A percentile compares a stretch with the other conserved stretches of the same genome.
Evolutionary conservation across 2,113 vertebrate species (phyloP).

Genomic region (Cynopterus brachyotis): DNA sequence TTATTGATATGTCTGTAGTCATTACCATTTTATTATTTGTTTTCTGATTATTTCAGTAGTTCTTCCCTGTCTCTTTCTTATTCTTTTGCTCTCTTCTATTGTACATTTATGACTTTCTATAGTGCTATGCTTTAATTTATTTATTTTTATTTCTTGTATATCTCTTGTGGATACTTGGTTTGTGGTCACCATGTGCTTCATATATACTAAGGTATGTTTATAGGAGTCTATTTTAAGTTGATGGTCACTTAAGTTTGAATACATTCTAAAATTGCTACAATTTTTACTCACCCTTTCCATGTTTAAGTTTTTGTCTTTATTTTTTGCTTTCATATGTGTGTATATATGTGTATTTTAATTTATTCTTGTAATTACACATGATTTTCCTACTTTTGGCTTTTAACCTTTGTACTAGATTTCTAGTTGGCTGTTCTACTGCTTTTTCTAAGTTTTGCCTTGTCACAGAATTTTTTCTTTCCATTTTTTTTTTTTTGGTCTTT

Average conservation of each 20-base stretch:
- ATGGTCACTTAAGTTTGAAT: too few relatives aligned
- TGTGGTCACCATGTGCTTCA: neutral
- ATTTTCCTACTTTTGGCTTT: neutral
- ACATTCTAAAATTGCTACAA: too few relatives aligned
- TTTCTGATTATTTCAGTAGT: neutral
- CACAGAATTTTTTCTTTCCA: neutral
- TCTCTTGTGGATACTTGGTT: neutral
- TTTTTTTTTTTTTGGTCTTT: neutral
- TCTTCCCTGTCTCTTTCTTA: neutral
- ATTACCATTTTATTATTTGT: neutral
- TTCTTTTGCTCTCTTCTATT: neutral
- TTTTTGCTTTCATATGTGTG: too few relatives aligned
- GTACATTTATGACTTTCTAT: neutral
- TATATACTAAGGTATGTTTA: neutral
- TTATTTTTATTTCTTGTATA: neutral
- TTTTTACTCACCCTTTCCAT: too few relatives aligned
- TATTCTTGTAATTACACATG: neutral
- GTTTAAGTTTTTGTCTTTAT: too few relatives aligned
- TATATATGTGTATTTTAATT: neutral
- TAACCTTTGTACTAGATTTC: neutral
- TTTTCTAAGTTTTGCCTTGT: neutral
- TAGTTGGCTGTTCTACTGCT: neutral
- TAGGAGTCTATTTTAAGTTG: neutral
- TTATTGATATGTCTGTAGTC: neutral
- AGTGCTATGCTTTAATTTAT: neutral